Percentiles rank a stretch among this genome's conserved stretches.
Evolutionary conservation across 2,113 vertebrate genomes (phyloP).

Genomic region (Cryptomyrus ogoouensis): DNA sequence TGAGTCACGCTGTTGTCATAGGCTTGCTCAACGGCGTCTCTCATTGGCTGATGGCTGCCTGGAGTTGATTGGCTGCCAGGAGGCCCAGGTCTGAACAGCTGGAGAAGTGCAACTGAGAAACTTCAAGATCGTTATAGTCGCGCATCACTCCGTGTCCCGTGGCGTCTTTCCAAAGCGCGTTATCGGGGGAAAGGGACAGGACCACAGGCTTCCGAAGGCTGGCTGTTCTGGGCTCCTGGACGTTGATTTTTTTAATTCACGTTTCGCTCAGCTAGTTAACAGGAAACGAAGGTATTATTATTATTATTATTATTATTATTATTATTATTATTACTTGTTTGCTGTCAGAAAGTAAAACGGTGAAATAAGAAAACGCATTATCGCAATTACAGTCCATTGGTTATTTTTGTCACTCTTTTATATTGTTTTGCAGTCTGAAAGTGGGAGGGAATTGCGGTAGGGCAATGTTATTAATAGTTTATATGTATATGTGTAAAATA

Average conservation of each 20-base stretch:
- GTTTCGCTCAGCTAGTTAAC: neutral
- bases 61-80: neutral
- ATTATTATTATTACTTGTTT: neutral
- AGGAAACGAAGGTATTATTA: neutral
- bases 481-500: too few species aligned
- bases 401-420: neutral
- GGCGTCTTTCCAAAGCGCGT: neutral
- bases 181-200: neutral
- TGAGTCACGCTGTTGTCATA: neutral
- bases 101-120: neutral
- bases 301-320: too few species aligned
- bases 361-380: neutral
- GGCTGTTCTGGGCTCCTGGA: neutral
- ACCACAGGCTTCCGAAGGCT: neutral
- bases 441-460: neutral
- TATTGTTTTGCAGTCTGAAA: neutral
- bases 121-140: neutral
- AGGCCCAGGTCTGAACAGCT: neutral
- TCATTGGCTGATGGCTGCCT: conserved; percentile 1
- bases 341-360: neutral
- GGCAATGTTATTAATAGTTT: neutral
- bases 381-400: neutral
- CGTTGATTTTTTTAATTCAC: neutral
- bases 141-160: neutral
- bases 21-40: neutral